phyloP scores from a whole-genome alignment of 1,140 invertebrate species.

The Wasmannia auropunctata region DNA sequence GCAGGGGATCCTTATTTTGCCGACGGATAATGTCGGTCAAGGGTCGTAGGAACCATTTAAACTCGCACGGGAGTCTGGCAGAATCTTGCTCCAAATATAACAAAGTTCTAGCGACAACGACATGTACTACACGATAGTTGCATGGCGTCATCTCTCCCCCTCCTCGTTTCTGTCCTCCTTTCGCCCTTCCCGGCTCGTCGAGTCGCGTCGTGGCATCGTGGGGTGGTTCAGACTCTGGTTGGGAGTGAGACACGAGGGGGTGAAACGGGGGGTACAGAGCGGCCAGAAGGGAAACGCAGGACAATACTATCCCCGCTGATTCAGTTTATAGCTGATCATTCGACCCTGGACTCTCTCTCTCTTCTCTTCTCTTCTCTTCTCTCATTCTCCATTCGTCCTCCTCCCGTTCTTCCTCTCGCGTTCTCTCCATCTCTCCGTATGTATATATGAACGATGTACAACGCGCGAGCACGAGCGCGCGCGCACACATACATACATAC shows the following conservation, averaged over 20 bases:
- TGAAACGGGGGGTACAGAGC: not conserved
- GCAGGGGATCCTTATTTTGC: not conserved
- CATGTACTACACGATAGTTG: slow-evolving; percentile 68
- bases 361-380: not conserved
- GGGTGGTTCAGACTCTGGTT: slow-evolving; percentile 65
- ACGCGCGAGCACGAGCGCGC: not conserved
- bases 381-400: slow-evolving; percentile 33
- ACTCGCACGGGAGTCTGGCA: slow-evolving; percentile 38
- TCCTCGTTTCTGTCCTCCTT: slow-evolving; percentile 30
- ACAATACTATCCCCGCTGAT: slow-evolving; percentile 79
- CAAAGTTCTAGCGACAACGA: slow-evolving; percentile 65
- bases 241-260: slow-evolving; percentile 18
- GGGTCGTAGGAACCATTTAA: slow-evolving; percentile 52
- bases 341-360: slow-evolving; percentile 72
- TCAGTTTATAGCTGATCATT: slow-evolving; percentile 83
- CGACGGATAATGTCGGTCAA: slow-evolving; percentile 54
- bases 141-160: slow-evolving; percentile 64
- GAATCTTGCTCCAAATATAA: slow-evolving; percentile 56
- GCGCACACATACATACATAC: not conserved
- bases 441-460: slow-evolving; percentile 53
- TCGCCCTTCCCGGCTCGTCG: slow-evolving; percentile 15
- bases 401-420: slow-evolving; percentile 36
- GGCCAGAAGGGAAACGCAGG: slow-evolving; percentile 60
- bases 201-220: slow-evolving; percentile 68
- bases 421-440: slow-evolving; percentile 47